Evolutionary conservation across 2,113 vertebrate genomes (phyloP), one percentile per base, ranked within the genome.

Genomic region (Lagopus leucura): DNA sequence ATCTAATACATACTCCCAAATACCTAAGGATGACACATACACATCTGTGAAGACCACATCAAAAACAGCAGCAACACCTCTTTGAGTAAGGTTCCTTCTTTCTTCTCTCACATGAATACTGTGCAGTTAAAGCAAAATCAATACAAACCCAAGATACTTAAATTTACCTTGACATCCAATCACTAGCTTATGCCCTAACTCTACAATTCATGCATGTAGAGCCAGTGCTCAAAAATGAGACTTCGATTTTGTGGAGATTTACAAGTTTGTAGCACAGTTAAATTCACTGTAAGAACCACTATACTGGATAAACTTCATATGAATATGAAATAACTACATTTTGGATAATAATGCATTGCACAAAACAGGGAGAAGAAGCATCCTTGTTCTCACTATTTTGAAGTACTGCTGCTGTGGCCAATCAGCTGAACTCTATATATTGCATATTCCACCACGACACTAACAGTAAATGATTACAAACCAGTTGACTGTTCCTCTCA

Each of bases 81-180:
- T 40, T 84, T 27, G 30, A 21, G 9, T 18, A 40, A 16, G 2
- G 47, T n/a, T 79, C 4, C 2, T 58, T 43, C 21, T 77, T 18
- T 52, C 22, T 30, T 63, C 32, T 74, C 36, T 86, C 25, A 75
- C 21, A 22, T 34, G 15, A 80, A 92, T 55, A 64, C 38, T 30
- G 43, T 48, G 27, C 81, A 91, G 71, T 82, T 77, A 71, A 91
- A 94, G 69, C 28, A 45, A 95, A 91, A 93, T 81, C 38, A 83
- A 28, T 95, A 63, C 45, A 89, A 89, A 74, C 3, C 11, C 21
- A 64, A 20, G 61, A 89, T 88, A 91, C 42, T 82, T 94, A 95
- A 80, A 94, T 52, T 67, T 87, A 91, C 77, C 86, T 93, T 89
- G 52, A 92, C 65, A 83, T 77, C 65, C 50, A 90, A 58, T 85